Conservation (phyloP, 2,113 vertebrate species). For the Gymnogyps californianus region DNA sequence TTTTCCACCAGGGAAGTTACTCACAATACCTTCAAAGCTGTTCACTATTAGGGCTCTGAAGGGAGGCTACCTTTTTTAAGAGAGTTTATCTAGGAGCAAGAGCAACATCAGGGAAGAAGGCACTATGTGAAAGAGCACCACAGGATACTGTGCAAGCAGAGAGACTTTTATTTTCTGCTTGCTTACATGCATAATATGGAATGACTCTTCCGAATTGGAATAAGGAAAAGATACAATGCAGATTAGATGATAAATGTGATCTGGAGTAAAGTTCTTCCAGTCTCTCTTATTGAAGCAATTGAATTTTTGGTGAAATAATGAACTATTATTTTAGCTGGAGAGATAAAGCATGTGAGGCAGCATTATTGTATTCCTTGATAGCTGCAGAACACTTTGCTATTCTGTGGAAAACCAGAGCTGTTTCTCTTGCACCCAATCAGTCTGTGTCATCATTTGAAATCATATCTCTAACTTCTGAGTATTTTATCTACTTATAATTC, state of each 20-base stretch:
- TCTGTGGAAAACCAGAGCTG: background rate
- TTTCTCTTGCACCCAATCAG: background rate
- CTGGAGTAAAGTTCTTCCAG: background rate
- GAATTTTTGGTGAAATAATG: background rate
- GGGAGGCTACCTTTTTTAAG: background rate
- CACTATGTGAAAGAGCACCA: background rate
- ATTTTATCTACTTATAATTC: background rate
- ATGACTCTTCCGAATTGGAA: background rate
- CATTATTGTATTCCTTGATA: background rate
- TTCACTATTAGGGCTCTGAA: background rate
- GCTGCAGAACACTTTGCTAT: background rate
- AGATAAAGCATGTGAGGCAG: background rate
- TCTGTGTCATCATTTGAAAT: background rate
- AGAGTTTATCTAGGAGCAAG: background rate
- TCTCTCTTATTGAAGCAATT: background rate
- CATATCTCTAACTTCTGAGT: background rate
- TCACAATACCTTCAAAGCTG: background rate
- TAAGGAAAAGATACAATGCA: background rate
- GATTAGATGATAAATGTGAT: background rate
- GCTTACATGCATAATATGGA: background rate
- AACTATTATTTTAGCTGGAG: background rate
- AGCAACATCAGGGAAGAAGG: background rate
- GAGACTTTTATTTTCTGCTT: background rate
- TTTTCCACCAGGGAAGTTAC: background rate
- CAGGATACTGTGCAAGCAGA: background rate